Percentiles rank a stretch among this genome's conserved stretches.
Conservation (phyloP, 2,113 vertebrate species). For the Charina bottae region DNA sequence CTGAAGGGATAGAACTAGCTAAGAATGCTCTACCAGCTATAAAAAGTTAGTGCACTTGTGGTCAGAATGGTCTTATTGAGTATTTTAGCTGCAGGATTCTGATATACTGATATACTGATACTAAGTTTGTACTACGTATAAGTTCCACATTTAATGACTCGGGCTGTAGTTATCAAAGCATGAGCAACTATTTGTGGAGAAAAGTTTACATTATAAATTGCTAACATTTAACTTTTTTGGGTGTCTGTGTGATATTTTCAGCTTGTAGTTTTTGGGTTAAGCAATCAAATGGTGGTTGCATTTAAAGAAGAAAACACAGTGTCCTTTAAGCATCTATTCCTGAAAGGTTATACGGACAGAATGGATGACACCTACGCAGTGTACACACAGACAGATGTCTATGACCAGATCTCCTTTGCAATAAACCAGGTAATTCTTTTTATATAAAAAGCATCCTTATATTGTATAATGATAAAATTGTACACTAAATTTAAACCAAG, state of each 20-base stretch:
- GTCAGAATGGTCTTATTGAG: not conserved
- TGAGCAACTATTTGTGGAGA: not conserved
- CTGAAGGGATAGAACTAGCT: not conserved
- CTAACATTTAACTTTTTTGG: constrained; percentile 14
- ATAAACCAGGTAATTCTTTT: constrained; percentile 79
- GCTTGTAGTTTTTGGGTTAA: constrained; percentile 93
- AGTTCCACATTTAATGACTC: not conserved
- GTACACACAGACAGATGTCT: constrained; percentile 86
- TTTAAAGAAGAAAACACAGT: constrained; percentile 93
- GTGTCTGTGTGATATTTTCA: constrained; percentile 63
- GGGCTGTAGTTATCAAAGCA: not conserved
- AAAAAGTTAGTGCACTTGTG: not conserved
- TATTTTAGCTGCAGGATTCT: not conserved
- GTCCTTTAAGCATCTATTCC: constrained; percentile 91
- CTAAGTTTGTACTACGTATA: not conserved
- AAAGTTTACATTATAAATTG: not conserved
- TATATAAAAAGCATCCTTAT: not conserved
- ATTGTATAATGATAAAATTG: not conserved
- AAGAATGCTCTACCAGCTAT: not conserved
- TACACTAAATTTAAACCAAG: not conserved
- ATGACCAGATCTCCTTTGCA: constrained; percentile 84
- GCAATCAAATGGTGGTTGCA: constrained; percentile 95
- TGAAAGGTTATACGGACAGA: constrained; percentile 86
- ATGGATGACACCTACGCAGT: constrained; percentile 80
- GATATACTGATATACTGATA: too few relatives aligned